Conservation (phyloP, 2,888 invertebrate genomes). For the Drosophila algonquin region DNA sequence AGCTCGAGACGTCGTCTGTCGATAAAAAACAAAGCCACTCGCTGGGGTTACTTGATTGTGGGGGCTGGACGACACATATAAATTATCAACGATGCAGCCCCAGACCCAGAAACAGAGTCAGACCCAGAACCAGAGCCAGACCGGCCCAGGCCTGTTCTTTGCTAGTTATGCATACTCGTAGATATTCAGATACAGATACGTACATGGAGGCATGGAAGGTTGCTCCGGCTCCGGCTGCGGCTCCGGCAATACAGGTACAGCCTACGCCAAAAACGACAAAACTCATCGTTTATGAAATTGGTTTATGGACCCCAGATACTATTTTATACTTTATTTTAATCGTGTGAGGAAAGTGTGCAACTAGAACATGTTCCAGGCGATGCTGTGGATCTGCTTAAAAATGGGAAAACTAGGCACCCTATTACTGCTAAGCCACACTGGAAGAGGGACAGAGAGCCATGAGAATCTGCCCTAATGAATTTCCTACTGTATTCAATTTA, state of each 20-base stretch:
- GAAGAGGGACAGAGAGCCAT: neutral
- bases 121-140: constrained; percentile 13
- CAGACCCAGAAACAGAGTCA: too few relatives aligned
- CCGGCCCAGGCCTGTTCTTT: constrained; percentile 9
- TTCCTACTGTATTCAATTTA: too few relatives aligned
- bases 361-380: constrained; percentile 14
- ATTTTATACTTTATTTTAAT: constrained; percentile 30
- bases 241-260: constrained; percentile 28
- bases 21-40: constrained; percentile 60
- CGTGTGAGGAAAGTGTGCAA: constrained; percentile 32
- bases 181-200: constrained; percentile 26
- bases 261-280: constrained; percentile 35
- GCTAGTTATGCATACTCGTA: constrained; percentile 41
- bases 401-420: neutral
- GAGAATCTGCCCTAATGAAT: too few relatives aligned
- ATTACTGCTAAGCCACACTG: neutral
- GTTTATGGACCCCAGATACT: constrained; percentile 35
- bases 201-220: constrained; percentile 13
- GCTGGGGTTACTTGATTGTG: constrained; percentile 70
- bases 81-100: constrained; percentile 66
- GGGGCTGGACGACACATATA: constrained; percentile 79
- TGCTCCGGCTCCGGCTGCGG: constrained; percentile 12
- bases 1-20: constrained; percentile 39
- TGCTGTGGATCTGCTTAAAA: neutral
- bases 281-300: constrained; percentile 58